Evolutionary conservation across 1,140 invertebrate species (phyloP), one percentile per base, ranked within the genome.

Genomic region (Mycetomoellerius zeteki): DNA sequence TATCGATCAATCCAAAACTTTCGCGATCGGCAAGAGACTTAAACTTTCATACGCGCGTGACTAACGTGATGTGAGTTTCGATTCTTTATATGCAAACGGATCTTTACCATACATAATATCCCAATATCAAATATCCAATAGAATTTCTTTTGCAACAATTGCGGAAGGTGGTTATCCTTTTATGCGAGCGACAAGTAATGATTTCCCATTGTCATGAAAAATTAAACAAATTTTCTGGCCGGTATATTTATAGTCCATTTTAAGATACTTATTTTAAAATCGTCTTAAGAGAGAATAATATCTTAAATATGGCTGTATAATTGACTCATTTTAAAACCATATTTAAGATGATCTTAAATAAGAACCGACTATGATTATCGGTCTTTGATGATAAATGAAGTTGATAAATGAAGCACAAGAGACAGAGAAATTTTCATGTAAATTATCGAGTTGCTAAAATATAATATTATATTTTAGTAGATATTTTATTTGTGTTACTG

Each of bases 21-120:
- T 52, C 21, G 10, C 21, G 56, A 19, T 37, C 73, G 64, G 21
- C 47, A 82, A 86, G 77, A 62, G 80, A 21, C 12, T 14, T 37
- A 82, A 86, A 88, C 77, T 91, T 90, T 89, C 89, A 87, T 52
- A 27, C 76, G 81, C 89, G 58, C 89, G 81, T 88, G 76, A 90
- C 56, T 10, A 12, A 76, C 62, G 71, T 90, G n/a, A 62, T 5
- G 27, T 12, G 60, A 86, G 65, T 67, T 56, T 62, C 33, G 12
- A 14, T 76, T 54, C 54, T 88, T 89, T 56, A 56, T 77, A 30
- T 37, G 80, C 50, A 47, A 54, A 87, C 47, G 27, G 21, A 19
- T 21, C 14, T 71, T 62, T 80, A 72, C 27, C 21, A 47, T 54
- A 30, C 47, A 43, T 43, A 16, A 86, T 60, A 58, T 77, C 16